Evolutionary conservation across 2,113 vertebrate species (phyloP).

Genomic region (Turdus rufiventris): DNA sequence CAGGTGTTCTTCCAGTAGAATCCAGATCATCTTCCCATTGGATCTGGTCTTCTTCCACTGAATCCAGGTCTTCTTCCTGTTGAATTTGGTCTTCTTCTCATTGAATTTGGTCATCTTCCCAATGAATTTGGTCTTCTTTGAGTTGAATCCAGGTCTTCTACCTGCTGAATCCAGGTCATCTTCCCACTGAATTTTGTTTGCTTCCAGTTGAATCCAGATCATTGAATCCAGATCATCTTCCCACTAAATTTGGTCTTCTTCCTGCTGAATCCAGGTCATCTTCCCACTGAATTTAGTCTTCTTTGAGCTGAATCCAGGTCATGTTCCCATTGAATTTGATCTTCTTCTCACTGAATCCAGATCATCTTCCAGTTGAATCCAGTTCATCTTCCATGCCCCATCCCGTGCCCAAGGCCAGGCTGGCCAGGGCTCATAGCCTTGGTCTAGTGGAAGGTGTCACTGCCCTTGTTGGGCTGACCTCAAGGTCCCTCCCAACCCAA

Average conservation of each 20-base stretch:
- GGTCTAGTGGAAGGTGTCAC: no score
- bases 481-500: neutral
- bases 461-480: neutral
- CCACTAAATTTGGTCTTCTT: neutral
- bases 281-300: neutral
- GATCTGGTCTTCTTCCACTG: neutral
- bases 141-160: neutral
- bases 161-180: accelerated
- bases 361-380: neutral
- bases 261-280: neutral
- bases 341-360: neutral
- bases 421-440: accelerated
- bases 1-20: neutral
- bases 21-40: neutral
- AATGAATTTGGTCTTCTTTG: neutral
- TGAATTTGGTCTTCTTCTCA: no score
- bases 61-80: neutral
- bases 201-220: neutral
- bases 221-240: neutral
- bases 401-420: neutral
- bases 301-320: neutral
- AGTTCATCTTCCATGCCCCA: neutral
- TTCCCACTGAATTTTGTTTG: neutral
- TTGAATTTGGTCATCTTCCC: neutral
- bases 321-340: neutral